Evolutionary conservation across 2,888 invertebrate species (phyloP), one percentile per base, ranked within the genome.

Genomic region (Hypolimnas misippus): DNA sequence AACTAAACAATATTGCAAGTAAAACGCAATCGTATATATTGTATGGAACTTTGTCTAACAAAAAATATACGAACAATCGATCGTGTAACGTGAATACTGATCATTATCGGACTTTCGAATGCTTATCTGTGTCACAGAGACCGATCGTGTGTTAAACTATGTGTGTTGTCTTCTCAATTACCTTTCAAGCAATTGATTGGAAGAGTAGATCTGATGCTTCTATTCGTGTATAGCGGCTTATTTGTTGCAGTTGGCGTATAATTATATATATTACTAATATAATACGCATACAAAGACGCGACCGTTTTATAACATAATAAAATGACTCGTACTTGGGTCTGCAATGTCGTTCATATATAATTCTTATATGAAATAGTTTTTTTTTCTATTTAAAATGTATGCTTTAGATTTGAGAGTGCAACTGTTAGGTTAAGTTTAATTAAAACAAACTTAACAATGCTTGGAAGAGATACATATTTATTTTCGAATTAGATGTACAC

Each of bases 11-110:
- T 84, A 89, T 87, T 84, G 86, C 82, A 80, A 71, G 77, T 82
- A 83, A 87, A 90, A 87, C 81, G 88, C 87, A 89, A 89, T 89
- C 82, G 88, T 82, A 92, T 89, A 80, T 84, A 84, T 76, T 73
- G 73, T 73, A 6, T 49, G 17, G 25, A 59, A 29, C 25, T 21
- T 52, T 44, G 19, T 73, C 69, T 66, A 70, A 81, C 76, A 84
- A 89, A 86, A 82, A 83, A 75, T 67, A 21, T 75, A 73, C 80
- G 81, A 78, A 90, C 89, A 87, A 91, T 91, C 87, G 84, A 75
- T 75, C 14, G 78, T 81, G 90, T 82, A 86, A 87, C 84, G 76
- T 83, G 87, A 90, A 89, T 87, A 86, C 86, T 74, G 92, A 92
- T 92, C 82, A 86, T 89, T 91, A 91, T 92, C 91, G 70, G 76